Evolutionary conservation across 2,113 vertebrate species (phyloP).

Genomic region (Bubalus kerabau): DNA sequence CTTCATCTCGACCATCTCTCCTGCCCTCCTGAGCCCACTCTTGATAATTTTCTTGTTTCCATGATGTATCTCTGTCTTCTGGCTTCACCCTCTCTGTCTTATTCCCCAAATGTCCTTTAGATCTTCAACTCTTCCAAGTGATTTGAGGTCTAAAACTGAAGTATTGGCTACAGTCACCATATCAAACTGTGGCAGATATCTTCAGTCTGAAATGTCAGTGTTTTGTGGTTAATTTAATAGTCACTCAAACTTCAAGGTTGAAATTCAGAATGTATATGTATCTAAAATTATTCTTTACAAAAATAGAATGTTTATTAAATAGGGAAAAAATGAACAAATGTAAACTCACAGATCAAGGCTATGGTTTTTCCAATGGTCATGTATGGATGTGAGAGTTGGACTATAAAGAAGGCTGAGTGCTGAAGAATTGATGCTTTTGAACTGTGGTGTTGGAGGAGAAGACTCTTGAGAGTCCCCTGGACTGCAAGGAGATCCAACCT

Average conservation of each 20-base stretch:
- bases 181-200: background rate
- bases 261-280: background rate
- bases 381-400: too few species aligned
- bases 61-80: background rate
- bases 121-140: background rate
- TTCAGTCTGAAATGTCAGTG: background rate
- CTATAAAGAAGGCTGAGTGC: too few species aligned
- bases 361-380: too few species aligned
- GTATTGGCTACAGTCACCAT: accelerated
- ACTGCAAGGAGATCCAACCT: too few species aligned
- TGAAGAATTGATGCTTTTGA: too few species aligned
- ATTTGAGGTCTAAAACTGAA: background rate
- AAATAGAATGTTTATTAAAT: constrained; percentile 15
- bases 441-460: too few species aligned
- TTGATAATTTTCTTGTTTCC: background rate
- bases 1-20: too few species aligned
- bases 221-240: background rate
- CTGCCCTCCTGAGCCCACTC: background rate
- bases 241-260: background rate
- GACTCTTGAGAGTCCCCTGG: too few species aligned
- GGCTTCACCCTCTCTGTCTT: background rate
- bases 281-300: background rate
- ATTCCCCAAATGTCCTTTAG: background rate
- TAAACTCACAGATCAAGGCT: background rate
- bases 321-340: background rate